A percentile compares a stretch with the other conserved stretches of the same genome.
phyloP scores from a whole-genome alignment of 2,888 invertebrate species.

The Lamproptera curius region DNA sequence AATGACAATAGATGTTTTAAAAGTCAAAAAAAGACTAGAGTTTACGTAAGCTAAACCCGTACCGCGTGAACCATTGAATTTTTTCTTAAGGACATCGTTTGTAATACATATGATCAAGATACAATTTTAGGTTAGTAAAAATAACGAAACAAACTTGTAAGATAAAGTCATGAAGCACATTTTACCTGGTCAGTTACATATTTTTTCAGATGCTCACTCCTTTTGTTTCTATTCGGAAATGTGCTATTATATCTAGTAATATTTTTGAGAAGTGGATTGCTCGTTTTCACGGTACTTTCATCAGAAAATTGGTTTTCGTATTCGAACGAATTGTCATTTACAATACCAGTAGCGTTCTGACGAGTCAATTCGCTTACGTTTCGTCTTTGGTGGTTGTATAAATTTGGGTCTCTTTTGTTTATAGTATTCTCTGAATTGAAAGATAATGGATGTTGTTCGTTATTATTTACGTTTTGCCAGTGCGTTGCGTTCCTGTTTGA shows the following conservation, averaged over 20 bases:
- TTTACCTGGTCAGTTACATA: slow-evolving; percentile 53
- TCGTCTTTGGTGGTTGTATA: slow-evolving; percentile 50
- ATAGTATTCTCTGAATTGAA: slow-evolving; percentile 52
- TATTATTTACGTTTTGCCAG: slow-evolving; percentile 23
- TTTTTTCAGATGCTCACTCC: slow-evolving; percentile 48
- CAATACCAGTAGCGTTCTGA: slow-evolving; percentile 46
- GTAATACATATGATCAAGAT: too few species aligned
- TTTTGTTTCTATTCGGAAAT: slow-evolving; percentile 37
- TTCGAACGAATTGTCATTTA: slow-evolving; percentile 45
- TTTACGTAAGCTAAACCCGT: too few species aligned
- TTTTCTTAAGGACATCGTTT: too few species aligned
- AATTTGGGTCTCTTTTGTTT: slow-evolving; percentile 39
- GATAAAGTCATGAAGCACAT: too few species aligned
- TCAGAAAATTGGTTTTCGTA: slow-evolving; percentile 30
- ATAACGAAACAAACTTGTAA: too few species aligned
- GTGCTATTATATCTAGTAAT: slow-evolving; percentile 22
- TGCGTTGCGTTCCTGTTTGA: slow-evolving; percentile 27
- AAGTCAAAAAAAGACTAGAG: too few species aligned
- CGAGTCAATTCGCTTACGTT: slow-evolving; percentile 42
- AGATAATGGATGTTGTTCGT: slow-evolving; percentile 34
- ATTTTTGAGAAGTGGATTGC: not conserved
- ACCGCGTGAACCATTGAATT: too few species aligned
- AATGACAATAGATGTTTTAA: too few species aligned
- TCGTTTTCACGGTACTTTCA: slow-evolving; percentile 5
- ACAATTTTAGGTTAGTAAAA: too few species aligned